Conservation (phyloP, 2,797 vertebrate species). For the Sebastes nivosus region DNA sequence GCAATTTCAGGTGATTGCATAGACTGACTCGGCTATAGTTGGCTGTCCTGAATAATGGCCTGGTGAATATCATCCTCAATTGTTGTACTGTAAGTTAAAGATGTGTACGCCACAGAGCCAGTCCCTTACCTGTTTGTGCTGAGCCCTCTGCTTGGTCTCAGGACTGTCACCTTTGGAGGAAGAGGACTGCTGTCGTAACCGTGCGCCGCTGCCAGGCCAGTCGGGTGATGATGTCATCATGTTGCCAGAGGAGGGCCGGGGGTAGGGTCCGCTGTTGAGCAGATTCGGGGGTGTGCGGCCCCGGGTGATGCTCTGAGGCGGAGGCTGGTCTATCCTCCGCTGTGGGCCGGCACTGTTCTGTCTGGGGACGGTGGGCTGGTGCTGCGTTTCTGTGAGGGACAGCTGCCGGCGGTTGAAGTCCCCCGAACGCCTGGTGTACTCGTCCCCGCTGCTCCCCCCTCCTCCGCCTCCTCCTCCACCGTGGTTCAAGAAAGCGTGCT, state of each 20-base stretch:
- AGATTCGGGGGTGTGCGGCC: constrained; percentile 92
- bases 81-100: not conserved
- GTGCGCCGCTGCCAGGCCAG: constrained; percentile 90
- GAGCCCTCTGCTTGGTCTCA: constrained; percentile 91
- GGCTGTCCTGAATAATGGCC: not conserved
- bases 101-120: not conserved
- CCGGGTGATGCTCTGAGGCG: constrained; percentile 83
- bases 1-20: constrained; percentile 24
- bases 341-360: constrained; percentile 96
- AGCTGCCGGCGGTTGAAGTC: constrained; percentile 93
- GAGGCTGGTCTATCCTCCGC: constrained; percentile 94
- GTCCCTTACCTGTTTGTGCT: constrained; percentile 93
- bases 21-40: not conserved
- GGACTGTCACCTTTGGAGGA: constrained; percentile 97
- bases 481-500: constrained; percentile 85
- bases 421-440: constrained; percentile 88
- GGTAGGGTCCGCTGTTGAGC: constrained; percentile 89
- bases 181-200: constrained; percentile 93
- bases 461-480: constrained; percentile 74
- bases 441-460: constrained; percentile 84
- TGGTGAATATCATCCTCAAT: not conserved
- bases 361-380: constrained; percentile 88
- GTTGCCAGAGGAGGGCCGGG: constrained; percentile 90
- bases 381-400: constrained; percentile 89
- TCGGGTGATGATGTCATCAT: constrained; percentile 91